Conservation (phyloP, 2,888 invertebrate genomes). For the Sphinx pinastri region DNA sequence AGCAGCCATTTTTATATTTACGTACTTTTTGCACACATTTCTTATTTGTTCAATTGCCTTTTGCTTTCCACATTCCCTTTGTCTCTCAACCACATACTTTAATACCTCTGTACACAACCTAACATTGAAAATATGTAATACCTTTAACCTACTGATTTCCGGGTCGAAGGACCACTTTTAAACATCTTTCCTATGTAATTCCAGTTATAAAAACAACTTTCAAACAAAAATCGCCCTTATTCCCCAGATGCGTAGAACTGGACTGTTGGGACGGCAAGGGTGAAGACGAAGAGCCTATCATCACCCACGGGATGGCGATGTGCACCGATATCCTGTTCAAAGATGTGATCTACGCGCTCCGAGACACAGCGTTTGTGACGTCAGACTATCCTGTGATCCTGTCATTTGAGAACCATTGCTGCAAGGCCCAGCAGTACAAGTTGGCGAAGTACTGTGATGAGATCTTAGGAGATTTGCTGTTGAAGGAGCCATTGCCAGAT, state of each 20-base stretch:
- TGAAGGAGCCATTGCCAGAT: constrained; percentile 94
- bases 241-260: constrained; percentile 94
- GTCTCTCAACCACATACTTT: no score
- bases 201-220: no score
- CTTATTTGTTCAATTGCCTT: no score
- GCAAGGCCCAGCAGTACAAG: constrained; percentile 98
- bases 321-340: constrained; percentile 99
- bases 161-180: background rate
- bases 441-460: constrained; percentile 99
- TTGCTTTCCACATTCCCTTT: no score
- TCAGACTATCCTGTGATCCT: constrained; percentile 98
- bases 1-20: no score
- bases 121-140: no score
- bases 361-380: constrained; percentile 99
- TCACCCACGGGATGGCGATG: constrained; percentile 99
- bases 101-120: background rate
- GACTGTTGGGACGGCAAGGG: constrained; percentile 99
- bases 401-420: constrained; percentile 99
- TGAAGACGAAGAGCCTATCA: constrained; percentile 99
- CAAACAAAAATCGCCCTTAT: background rate
- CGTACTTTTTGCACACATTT: no score
- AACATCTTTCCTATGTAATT: no score
- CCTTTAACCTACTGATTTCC: background rate
- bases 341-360: constrained; percentile 97
- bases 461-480: constrained; percentile 94